Evolutionary conservation across 2,888 invertebrate species (phyloP).

Genomic region (Pandemis cinnamomeana): DNA sequence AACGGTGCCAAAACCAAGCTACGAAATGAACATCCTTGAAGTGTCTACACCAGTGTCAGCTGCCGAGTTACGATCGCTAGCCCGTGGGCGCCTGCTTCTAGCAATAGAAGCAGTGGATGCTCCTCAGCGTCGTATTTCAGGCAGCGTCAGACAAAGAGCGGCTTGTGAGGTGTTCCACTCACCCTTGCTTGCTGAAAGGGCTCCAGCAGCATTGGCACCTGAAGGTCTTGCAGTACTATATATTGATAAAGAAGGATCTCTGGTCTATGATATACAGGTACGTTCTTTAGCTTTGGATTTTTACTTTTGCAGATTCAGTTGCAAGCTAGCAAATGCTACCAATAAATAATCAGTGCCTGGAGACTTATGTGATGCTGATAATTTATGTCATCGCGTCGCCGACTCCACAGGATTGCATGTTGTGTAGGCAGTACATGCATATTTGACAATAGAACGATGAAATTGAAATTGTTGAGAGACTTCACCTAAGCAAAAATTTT

Average conservation of each 20-base stretch:
- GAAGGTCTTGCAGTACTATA: slow-evolving; percentile 91
- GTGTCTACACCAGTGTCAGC: slow-evolving; percentile 91
- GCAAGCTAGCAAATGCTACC: too few relatives aligned
- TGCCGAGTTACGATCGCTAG: slow-evolving; percentile 89
- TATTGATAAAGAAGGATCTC: slow-evolving; percentile 90
- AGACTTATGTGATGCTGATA: too few relatives aligned
- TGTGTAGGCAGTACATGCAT: too few relatives aligned
- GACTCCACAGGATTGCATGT: too few relatives aligned
- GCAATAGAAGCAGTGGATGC: slow-evolving; percentile 88
- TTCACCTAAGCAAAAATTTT: too few relatives aligned
- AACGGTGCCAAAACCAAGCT: slow-evolving; percentile 88
- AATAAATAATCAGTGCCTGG: too few relatives aligned
- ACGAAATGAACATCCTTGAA: slow-evolving; percentile 91
- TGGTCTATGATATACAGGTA: slow-evolving; percentile 90
- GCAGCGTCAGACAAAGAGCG: slow-evolving; percentile 89
- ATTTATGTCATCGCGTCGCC: too few relatives aligned
- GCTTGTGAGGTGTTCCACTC: slow-evolving; percentile 93
- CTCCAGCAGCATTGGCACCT: slow-evolving; percentile 75
- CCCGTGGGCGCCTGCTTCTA: slow-evolving; percentile 90
- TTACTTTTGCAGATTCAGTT: too few relatives aligned
- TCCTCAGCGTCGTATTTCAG: slow-evolving; percentile 87
- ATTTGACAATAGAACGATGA: too few relatives aligned
- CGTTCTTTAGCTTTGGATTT: slow-evolving; percentile 13
- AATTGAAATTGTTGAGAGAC: too few relatives aligned
- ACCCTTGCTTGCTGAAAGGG: slow-evolving; percentile 83